phyloP scores from a whole-genome alignment of 2,888 invertebrate species.

The Drosophila tripunctata region DNA sequence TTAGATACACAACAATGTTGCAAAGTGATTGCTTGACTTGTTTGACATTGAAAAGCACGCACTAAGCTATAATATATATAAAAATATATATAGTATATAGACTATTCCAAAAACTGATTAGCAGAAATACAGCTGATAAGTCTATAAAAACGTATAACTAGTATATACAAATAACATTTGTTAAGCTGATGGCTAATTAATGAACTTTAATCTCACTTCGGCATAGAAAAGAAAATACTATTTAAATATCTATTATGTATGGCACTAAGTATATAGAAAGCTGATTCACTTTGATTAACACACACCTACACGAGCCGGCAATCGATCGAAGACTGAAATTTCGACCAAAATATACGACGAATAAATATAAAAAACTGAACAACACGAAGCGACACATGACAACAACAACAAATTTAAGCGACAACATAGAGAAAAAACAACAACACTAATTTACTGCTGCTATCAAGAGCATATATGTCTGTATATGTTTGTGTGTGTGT shows the following conservation, averaged over 20 bases:
- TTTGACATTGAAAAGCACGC: constrained; percentile 73
- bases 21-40: constrained; percentile 56
- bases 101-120: constrained; percentile 12
- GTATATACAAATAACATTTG: constrained; percentile 11
- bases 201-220: not conserved
- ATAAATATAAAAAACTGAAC: constrained; percentile 43
- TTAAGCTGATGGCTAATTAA: not conserved
- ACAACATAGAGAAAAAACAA: constrained; percentile 48
- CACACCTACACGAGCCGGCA: constrained; percentile 70
- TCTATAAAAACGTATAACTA: too few species aligned
- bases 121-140: constrained; percentile 12
- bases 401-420: constrained; percentile 43
- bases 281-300: constrained; percentile 25
- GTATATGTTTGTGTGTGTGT: constrained; percentile 10
- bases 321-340: constrained; percentile 64
- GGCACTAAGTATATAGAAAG: constrained; percentile 7
- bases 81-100: not conserved
- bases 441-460: constrained; percentile 44
- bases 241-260: not conserved
- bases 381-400: constrained; percentile 41
- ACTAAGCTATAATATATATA: constrained; percentile 4
- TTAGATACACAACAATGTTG: constrained; percentile 42
- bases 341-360: constrained; percentile 29
- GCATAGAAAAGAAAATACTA: not conserved
- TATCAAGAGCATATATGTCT: constrained; percentile 55